Conservation (phyloP, 2,113 vertebrate genomes). For the Haemorhous mexicanus region DNA sequence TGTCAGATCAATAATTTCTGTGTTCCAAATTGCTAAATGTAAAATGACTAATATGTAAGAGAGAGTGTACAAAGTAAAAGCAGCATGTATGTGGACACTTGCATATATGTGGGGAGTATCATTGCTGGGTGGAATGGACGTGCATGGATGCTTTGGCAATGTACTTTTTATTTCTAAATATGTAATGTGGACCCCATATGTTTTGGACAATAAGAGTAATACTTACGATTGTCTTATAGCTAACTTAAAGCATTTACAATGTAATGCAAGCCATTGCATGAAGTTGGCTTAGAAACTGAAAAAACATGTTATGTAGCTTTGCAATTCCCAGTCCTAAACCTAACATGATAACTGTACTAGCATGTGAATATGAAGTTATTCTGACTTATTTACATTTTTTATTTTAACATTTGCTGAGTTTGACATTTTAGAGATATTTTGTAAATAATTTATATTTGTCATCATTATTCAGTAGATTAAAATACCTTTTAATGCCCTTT, state of each 20-base stretch:
- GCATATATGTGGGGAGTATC: neutral
- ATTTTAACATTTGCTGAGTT: neutral
- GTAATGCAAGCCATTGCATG: neutral
- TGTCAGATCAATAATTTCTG: neutral
- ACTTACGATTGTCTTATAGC: neutral
- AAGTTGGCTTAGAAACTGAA: neutral
- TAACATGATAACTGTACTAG: neutral
- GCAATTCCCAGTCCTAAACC: neutral
- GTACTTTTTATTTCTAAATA: neutral
- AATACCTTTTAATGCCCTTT: conserved; percentile 12
- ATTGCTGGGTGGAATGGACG: neutral
- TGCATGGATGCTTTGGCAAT: neutral
- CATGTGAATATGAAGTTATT: neutral
- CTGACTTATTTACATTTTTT: neutral
- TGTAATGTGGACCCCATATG: neutral
- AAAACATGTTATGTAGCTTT: neutral
- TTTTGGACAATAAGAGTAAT: neutral
- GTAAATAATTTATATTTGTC: neutral
- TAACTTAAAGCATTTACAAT: neutral
- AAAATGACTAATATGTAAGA: neutral
- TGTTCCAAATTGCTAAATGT: neutral
- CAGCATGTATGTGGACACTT: neutral
- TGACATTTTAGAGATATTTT: neutral
- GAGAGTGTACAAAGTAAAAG: neutral
- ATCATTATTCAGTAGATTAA: conserved; percentile 22